Evolutionary conservation across 2,888 invertebrate genomes (phyloP), one percentile per base, ranked within the genome.

Genomic region (Yponomeuta evonymella): DNA sequence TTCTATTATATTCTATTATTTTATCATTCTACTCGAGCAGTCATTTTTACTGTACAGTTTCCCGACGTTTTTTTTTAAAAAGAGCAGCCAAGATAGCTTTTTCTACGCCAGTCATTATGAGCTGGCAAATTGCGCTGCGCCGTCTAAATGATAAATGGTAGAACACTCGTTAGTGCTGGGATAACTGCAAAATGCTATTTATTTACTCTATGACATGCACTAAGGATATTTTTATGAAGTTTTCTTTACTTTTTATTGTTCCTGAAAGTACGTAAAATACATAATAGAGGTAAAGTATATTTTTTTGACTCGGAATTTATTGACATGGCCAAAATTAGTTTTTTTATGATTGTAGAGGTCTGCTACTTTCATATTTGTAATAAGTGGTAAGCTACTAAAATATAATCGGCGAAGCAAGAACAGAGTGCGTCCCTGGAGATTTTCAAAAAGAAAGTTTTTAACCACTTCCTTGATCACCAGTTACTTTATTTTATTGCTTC

Each of bases 61-160:
- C 33, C 0, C 11, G 11, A n/a, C 48, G 43, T 67, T 48, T 43
- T 23, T 48, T 67, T 67, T 68, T 68, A 29, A 68, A 68, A 68
- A 68, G 48, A 51, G 15, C 51, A 10, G 51, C 12, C 51, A 68
- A 29, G 68, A 68, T 51, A 68, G 48, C 29, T 68, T 68, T 68
- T 30, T 68, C 68, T 48, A 51, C 68, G n/a, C 30, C 51, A 51
- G 68, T 48, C 48, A 68, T 68, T 68, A 68, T 51, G 68, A 68
- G 68, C 51, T 29, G 51, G 68, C 68, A 68, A 68, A 68, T 68
- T 68, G 68, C 48, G 29, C 51, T 68, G 15, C 65, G 29, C 33
- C 51, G 48, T 68, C 29, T 36, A 36, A 36, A n/a, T 68, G 68
- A 68, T 48, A 48, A 68, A 68, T 68, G 68, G 68, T 30, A 5